Percentiles rank a stretch among this genome's conserved stretches.
Conservation (phyloP, 2,797 vertebrate genomes). For the Hozukius guyotensis region DNA sequence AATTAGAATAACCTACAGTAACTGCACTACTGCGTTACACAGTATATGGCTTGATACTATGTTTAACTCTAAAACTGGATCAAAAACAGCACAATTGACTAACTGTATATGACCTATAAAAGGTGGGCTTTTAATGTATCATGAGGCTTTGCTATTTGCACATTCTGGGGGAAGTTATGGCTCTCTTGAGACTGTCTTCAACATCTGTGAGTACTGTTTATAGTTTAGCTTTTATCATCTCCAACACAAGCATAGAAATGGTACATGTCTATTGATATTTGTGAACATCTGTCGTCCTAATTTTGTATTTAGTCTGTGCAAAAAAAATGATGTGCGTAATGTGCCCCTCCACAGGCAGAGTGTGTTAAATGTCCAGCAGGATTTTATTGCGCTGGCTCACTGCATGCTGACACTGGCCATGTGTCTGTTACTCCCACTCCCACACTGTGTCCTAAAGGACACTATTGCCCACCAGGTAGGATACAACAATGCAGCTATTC, state of each 20-base stretch:
- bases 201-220: neutral
- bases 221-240: neutral
- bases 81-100: neutral
- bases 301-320: constrained; percentile 10
- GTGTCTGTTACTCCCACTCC: constrained; percentile 73
- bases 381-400: constrained; percentile 78
- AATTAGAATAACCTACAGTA: neutral
- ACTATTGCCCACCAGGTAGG: constrained; percentile 85
- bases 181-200: neutral
- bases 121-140: neutral
- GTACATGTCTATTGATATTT: neutral
- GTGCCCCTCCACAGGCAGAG: constrained; percentile 70
- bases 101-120: neutral
- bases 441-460: constrained; percentile 79
- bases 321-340: neutral
- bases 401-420: constrained; percentile 55
- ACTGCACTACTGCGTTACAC: neutral
- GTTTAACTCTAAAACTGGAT: neutral
- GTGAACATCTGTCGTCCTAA: constrained; percentile 30
- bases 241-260: neutral
- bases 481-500: neutral
- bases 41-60: neutral
- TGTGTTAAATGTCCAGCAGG: constrained; percentile 85
- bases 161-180: neutral
- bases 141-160: neutral